Conservation (phyloP, 2,113 vertebrate species). For the Poicephalus meyeri region DNA sequence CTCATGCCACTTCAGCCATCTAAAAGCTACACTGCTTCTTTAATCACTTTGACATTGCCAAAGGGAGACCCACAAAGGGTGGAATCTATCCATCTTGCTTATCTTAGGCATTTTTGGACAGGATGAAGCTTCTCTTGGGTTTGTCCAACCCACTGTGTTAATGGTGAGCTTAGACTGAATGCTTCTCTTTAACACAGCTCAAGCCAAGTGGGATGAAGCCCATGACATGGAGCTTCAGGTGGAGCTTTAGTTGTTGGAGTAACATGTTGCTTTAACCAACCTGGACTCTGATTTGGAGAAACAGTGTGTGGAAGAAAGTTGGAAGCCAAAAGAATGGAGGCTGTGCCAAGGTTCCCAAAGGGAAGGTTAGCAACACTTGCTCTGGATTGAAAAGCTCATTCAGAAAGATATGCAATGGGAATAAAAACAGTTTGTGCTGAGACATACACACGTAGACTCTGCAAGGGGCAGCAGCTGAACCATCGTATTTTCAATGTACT, state of each 20-base stretch:
- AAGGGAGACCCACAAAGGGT: background rate
- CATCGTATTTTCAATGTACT: background rate
- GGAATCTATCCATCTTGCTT: background rate
- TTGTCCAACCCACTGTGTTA: background rate
- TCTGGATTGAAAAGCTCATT: background rate
- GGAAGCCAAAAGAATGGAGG: background rate
- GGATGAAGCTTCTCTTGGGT: background rate
- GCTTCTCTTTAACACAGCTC: background rate
- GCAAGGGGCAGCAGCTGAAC: background rate
- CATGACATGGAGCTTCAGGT: background rate
- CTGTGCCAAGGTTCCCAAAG: background rate
- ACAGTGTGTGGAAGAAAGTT: background rate
- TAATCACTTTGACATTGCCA: background rate
- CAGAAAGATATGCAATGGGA: background rate
- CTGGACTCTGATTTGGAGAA: background rate
- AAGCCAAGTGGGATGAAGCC: background rate
- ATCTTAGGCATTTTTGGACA: background rate
- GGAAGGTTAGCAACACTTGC: background rate
- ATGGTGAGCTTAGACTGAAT: background rate
- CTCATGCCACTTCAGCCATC: background rate
- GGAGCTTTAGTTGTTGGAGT: background rate
- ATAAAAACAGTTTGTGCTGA: background rate
- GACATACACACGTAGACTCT: background rate
- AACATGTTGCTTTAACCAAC: accelerated
- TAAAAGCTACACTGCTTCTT: background rate